Base-by-base conservation (phyloP, 2,113 vertebrate species). In the Platycercus adscitus region DNA sequence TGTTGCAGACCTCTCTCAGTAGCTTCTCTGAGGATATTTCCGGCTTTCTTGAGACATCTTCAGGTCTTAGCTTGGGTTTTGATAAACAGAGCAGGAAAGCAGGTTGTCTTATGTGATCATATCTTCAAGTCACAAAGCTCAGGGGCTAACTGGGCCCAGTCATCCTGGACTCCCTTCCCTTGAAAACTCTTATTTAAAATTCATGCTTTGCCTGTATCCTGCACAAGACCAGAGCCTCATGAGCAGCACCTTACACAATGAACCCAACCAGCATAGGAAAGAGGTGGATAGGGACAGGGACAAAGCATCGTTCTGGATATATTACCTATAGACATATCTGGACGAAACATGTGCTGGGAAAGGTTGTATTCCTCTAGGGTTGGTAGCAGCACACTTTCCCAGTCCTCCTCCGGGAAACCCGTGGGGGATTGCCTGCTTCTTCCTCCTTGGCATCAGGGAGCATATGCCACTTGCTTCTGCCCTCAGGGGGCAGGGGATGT, bases 321-420 rank as follows among this genome's bases (percentile, higher is more conserved):
- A 3, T 47, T 49, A 49, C 18, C 14, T 68, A 8, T 9, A n/a
- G 23, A 19, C 21, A 3, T 15, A 14, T 11, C 25, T 77, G 37
- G 46, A 44, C 0, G 3, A 66, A 63, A 17, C 10, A 3, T 3
- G 1, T 76, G 25, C 86, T 58, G 39, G 56, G 60, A 81, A 85
- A 60, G 10, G 10, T 49, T 64, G 5, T 44, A 12, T 56, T 64
- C 31, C 31, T 55, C 23, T 1, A 2, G 43, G 29, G 12, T 37
- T 43, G 50, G 33, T 52, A 56, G 23, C 2, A 0, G 16, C 44
- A 60, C 0, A 1, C n/a, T 78, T 58, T 37, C n/a, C 1, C 2
- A 33, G 23, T 37, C 16, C 68, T 89, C 28, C 2, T 1, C 15
- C 0, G 1, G 18, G 25, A 7, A 76, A 2, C 35, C 39, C 1